Evolutionary conservation across 2,888 invertebrate species (phyloP).

Genomic region (Spisula subtruncata): DNA sequence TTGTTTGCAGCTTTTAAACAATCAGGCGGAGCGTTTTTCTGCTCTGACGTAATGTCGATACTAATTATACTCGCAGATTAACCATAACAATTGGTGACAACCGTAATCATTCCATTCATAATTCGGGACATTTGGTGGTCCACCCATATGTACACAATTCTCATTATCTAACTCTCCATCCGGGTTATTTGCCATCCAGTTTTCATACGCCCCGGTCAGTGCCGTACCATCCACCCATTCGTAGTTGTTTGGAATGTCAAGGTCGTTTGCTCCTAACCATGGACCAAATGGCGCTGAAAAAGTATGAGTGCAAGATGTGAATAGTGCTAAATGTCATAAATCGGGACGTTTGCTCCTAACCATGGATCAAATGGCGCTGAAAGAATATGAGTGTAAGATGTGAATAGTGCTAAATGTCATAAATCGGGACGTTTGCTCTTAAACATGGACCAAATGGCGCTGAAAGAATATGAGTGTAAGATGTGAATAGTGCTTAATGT

Average conservation of each 20-base stretch:
- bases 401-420: too few relatives aligned
- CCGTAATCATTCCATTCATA: neutral
- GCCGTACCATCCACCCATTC: neutral
- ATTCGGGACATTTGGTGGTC: neutral
- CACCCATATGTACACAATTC: conserved; percentile 4
- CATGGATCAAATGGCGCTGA: neutral
- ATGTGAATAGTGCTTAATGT: too few relatives aligned
- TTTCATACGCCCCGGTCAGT: neutral
- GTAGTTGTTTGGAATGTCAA: neutral
- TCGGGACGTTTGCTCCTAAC: too few relatives aligned
- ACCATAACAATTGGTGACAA: neutral
- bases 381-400: too few relatives aligned
- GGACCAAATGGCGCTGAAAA: neutral
- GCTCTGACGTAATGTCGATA: too few relatives aligned
- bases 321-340: too few relatives aligned
- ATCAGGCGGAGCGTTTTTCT: too few relatives aligned
- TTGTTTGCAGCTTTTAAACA: too few relatives aligned
- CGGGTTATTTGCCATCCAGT: conserved; percentile 8
- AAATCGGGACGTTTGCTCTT: too few relatives aligned
- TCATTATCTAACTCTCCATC: neutral
- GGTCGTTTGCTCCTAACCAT: neutral
- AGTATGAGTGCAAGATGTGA: neutral
- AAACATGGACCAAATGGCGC: too few relatives aligned
- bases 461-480: too few relatives aligned
- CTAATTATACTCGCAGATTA: neutral